A percentile compares a stretch with the other conserved stretches of the same genome.
phyloP scores from a whole-genome alignment of 2,113 vertebrate genomes.

The Paracanthobrama guichenoti region DNA sequence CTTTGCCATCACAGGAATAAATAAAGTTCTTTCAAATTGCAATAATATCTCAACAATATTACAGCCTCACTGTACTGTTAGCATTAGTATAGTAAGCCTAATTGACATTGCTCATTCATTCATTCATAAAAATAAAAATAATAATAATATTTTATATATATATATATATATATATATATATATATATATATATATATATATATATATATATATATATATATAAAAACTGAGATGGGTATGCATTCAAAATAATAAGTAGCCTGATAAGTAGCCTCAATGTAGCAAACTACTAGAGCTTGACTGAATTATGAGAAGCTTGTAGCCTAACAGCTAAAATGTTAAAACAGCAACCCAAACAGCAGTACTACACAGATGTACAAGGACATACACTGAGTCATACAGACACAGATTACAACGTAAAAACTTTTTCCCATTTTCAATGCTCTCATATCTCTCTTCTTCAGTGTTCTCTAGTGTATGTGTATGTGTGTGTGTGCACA shows the following conservation, averaged over 20 bases:
- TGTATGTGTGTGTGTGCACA: constrained; percentile 51
- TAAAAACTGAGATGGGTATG: neutral
- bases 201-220: too few species aligned
- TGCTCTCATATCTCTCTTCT: constrained; percentile 58
- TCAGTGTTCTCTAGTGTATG: constrained; percentile 54
- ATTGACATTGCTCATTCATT: neutral
- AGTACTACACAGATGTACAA: constrained; percentile 41
- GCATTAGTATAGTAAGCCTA: neutral
- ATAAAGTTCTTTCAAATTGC: neutral
- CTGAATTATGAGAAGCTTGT: neutral
- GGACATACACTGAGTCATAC: constrained; percentile 23
- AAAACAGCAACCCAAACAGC: constrained; percentile 30
- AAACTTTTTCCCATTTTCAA: constrained; percentile 60
- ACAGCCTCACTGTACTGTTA: neutral
- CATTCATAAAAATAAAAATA: too few species aligned
- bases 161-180: too few species aligned
- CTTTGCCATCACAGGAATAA: neutral
- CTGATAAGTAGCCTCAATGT: neutral
- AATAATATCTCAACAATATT: neutral
- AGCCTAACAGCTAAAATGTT: neutral
- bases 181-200: too few species aligned
- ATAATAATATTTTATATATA: too few species aligned
- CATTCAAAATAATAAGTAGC: neutral
- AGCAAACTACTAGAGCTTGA: neutral
- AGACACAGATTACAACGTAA: constrained; percentile 41